Conservation (phyloP, 2,797 vertebrate genomes). For the Trichosurus vulpecula region DNA sequence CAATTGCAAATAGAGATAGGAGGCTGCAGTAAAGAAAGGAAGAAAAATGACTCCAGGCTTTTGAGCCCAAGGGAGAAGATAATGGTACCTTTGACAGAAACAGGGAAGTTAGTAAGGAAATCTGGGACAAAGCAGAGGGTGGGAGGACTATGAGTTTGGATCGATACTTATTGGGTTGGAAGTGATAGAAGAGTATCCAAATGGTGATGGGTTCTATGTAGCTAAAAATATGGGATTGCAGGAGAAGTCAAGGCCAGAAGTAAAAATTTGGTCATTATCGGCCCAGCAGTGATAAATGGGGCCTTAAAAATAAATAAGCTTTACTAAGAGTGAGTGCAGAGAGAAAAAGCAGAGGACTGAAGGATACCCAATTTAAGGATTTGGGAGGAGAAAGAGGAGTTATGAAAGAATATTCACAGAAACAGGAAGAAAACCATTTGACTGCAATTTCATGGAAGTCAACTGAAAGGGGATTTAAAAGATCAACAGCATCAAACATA, state of each 20-base stretch:
- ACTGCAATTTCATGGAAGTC: background rate
- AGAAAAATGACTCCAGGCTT: background rate
- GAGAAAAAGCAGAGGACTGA: slow-evolving; percentile 3
- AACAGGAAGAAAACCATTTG: background rate
- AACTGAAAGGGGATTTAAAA: background rate
- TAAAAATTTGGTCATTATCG: slow-evolving; percentile 3
- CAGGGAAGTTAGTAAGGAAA: background rate
- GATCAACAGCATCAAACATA: background rate
- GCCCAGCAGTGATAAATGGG: slow-evolving; percentile 1
- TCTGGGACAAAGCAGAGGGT: background rate
- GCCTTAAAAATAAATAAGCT: background rate
- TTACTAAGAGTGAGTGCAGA: slow-evolving; percentile 11
- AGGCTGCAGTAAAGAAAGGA: background rate
- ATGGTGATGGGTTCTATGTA: slow-evolving; percentile 12
- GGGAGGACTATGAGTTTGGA: background rate
- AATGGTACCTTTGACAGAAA: background rate
- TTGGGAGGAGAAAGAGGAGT: background rate
- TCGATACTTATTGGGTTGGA: slow-evolving; percentile 26
- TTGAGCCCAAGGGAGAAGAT: slow-evolving; percentile 1
- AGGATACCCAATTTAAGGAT: background rate
- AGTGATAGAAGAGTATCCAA: background rate
- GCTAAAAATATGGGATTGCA: slow-evolving; percentile 23
- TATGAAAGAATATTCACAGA: background rate
- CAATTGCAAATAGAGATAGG: background rate
- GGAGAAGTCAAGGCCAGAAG: slow-evolving; percentile 43